Evolutionary conservation across 1,140 invertebrate genomes (phyloP).

Genomic region (Adoxophyes honmai): DNA sequence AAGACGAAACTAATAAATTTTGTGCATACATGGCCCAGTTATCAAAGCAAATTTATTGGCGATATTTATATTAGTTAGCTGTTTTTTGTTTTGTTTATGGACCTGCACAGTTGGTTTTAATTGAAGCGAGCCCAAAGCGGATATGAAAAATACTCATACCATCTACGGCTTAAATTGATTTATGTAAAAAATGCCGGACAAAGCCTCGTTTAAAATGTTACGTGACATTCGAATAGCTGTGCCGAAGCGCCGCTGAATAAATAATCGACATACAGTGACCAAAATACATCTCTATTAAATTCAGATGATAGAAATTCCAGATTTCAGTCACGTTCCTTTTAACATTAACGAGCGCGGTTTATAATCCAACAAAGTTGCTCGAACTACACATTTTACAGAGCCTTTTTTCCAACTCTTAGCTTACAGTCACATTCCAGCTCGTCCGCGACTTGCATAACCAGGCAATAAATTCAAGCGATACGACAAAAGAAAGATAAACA

Average conservation of each 20-base stretch:
- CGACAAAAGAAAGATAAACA: conserved; percentile 4
- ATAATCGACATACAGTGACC: neutral
- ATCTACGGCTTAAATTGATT: conserved; percentile 3
- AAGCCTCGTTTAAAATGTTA: conserved; percentile 6
- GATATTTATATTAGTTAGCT: no score
- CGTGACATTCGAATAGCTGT: neutral
- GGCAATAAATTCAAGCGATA: conserved; percentile 11
- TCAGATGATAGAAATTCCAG: no score
- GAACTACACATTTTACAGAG: no score
- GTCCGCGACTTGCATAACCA: conserved; percentile 1
- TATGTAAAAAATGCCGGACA: neutral
- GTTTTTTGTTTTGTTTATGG: no score
- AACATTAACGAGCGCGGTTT: no score
- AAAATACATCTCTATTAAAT: no score
- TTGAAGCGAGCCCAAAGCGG: neutral
- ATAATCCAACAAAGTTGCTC: no score
- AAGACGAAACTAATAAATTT: no score
- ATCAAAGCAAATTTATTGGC: no score
- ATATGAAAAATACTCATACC: neutral
- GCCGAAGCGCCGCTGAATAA: neutral
- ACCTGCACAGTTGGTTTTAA: no score
- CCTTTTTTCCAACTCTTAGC: neutral
- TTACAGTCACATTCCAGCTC: neutral
- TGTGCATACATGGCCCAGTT: no score
- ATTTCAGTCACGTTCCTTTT: no score